phyloP scores from a whole-genome alignment of 2,888 invertebrate genomes.

The Netelia virgata region DNA sequence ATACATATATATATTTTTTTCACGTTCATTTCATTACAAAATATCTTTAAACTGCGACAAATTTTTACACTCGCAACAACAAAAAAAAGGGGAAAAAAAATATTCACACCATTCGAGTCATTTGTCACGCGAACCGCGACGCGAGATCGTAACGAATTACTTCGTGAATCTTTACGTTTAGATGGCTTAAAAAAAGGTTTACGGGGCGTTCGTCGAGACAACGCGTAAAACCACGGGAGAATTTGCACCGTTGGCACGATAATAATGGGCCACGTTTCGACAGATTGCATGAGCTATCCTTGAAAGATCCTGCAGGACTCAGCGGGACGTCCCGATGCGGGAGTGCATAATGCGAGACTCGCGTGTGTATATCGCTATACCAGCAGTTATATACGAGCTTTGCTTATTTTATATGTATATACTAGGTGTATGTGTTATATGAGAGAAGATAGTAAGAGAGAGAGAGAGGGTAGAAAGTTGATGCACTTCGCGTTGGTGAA shows the following conservation, averaged over 20 bases:
- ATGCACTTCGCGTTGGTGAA: slow-evolving; percentile 47
- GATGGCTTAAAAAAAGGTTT: not conserved
- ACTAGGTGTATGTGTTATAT: no score
- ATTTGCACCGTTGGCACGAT: slow-evolving; percentile 66
- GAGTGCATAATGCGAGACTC: slow-evolving; percentile 52
- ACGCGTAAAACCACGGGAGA: slow-evolving; percentile 62
- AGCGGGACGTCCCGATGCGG: slow-evolving; percentile 75
- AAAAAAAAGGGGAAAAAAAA: no score
- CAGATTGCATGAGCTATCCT: slow-evolving; percentile 72
- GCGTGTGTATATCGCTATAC: not conserved
- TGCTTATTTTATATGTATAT: not conserved
- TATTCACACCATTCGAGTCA: not conserved
- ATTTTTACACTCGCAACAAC: no score
- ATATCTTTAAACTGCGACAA: no score
- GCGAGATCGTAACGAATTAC: slow-evolving; percentile 7
- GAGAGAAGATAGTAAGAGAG: no score
- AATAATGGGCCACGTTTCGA: slow-evolving; percentile 73
- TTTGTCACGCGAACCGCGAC: not conserved
- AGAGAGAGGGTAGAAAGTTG: slow-evolving; percentile 25
- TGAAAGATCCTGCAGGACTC: slow-evolving; percentile 66
- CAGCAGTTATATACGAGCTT: not conserved
- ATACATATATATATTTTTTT: no score
- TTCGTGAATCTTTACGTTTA: not conserved
- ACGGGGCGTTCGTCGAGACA: slow-evolving; percentile 4
- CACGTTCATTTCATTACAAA: not conserved